Evolutionary conservation across 2,888 invertebrate species (phyloP), one percentile per base, ranked within the genome.

Genomic region (Thalpophila matura): DNA sequence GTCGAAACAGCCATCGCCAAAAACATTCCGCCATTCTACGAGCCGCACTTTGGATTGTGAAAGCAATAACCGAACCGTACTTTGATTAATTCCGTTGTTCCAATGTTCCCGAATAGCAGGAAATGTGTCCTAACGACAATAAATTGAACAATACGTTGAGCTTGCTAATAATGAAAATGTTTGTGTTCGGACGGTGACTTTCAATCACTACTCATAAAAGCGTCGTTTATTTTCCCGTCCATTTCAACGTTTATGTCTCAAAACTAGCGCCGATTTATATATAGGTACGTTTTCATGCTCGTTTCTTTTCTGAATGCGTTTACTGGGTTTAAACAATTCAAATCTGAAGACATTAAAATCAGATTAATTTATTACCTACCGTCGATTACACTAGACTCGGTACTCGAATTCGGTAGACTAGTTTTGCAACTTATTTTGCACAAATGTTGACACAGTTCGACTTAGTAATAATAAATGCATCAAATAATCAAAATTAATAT

Each of bases 121-220:
- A 55, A 55, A 56, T 53, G 43, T 29, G 20, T 22, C 10, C 24
- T 12, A 49, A 67, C 37, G 26, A 33, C 37, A 56, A 53, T 40
- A 54, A 53, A 55, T 65, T 55, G 24, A 27, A 64, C 49, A 40
- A 37, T 42, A 46, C 31, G 14, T 12, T 29, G 29, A 27, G 5
- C 18, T 14, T 26, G 46, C n/a, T 9, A 35, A 12, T 47, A 65
- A 59, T 55, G 33, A 37, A 51, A 70, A 59, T 70, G 42, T 24
- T 45, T 10, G 33, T 55, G 12, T 26, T 45, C 20, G 45, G 14
- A 45, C 45, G 33, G n/a, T 49, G 35, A 35, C 24, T 40, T 24
- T 20, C 29, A 58, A 53, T 37, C 50, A 38, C 12, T 42, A 20
- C 6, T 45, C n/a, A n/a, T n/a, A n/a, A n/a, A n/a, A n/a, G n/a